phyloP scores from a whole-genome alignment of 1,140 invertebrate genomes.

The Tetramorium alpestre region DNA sequence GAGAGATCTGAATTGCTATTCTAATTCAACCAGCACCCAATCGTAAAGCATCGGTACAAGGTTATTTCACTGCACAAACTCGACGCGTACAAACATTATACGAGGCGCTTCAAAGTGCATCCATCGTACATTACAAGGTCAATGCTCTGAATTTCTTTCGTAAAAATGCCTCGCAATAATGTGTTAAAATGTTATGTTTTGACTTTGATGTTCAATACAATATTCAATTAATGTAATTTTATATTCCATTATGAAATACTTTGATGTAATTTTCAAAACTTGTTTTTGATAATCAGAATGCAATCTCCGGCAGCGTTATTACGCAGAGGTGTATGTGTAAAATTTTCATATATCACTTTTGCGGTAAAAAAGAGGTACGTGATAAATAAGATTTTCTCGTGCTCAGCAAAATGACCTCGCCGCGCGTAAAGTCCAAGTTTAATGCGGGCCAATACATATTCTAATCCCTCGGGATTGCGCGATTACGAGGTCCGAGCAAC shows the following conservation, averaged over 20 bases:
- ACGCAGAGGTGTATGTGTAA: neutral
- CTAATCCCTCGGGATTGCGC: slow-evolving; percentile 53
- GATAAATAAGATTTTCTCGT: slow-evolving; percentile 42
- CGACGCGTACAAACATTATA: slow-evolving; percentile 32
- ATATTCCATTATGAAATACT: neutral
- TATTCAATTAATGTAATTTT: neutral
- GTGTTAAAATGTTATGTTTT: neutral
- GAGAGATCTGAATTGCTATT: slow-evolving; percentile 63
- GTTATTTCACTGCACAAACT: slow-evolving; percentile 45
- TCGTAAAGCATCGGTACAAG: slow-evolving; percentile 36
- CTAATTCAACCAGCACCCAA: slow-evolving; percentile 58
- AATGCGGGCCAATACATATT: slow-evolving; percentile 57
- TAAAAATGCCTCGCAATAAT: neutral
- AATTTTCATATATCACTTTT: neutral
- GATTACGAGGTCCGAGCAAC: slow-evolving; percentile 67
- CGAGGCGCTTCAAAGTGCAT: slow-evolving; percentile 21
- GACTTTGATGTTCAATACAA: neutral
- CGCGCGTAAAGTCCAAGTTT: slow-evolving; percentile 42
- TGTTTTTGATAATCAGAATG: neutral
- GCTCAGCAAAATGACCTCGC: slow-evolving; percentile 38
- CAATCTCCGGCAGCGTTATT: neutral
- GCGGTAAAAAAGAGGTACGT: neutral
- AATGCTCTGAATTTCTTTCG: slow-evolving; percentile 5
- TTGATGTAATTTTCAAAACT: neutral
- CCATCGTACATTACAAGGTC: neutral